phyloP scores from a whole-genome alignment of 2,113 vertebrate species.

The Kryptolebias marmoratus region DNA sequence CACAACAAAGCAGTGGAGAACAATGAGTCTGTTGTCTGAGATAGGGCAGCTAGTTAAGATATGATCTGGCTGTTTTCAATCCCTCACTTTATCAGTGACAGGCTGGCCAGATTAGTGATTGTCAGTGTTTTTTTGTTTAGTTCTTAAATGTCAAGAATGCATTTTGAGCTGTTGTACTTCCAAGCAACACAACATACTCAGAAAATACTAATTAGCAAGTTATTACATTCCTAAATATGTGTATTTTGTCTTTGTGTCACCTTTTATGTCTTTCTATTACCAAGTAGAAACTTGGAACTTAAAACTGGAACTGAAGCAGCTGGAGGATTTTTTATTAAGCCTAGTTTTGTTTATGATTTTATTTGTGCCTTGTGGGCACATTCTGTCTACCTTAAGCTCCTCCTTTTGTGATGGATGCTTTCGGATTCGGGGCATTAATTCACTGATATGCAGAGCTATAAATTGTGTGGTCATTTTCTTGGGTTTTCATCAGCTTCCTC shows the following conservation, averaged over 20 bases:
- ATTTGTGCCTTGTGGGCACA: constrained; percentile 34
- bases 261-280: neutral
- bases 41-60: constrained; percentile 71
- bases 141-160: constrained; percentile 35
- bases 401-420: constrained; percentile 51
- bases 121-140: constrained; percentile 53
- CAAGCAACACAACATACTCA: constrained; percentile 35
- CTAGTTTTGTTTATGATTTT: constrained; percentile 38
- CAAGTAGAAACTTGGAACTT: constrained; percentile 10
- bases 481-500: constrained; percentile 73
- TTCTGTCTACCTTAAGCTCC: constrained; percentile 19
- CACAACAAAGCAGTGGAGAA: constrained; percentile 61
- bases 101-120: constrained; percentile 49
- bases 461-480: constrained; percentile 60
- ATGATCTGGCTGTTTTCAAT: constrained; percentile 58
- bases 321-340: constrained; percentile 7
- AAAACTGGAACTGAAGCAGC: constrained; percentile 10
- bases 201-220: constrained; percentile 32
- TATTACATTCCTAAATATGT: constrained; percentile 8
- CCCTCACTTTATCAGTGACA: constrained; percentile 70
- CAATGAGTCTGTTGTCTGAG: constrained; percentile 74
- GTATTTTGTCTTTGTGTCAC: neutral
- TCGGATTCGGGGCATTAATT: constrained; percentile 44
- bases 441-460: constrained; percentile 53
- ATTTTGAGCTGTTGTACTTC: constrained; percentile 52